Conservation (phyloP, 2,888 invertebrate species). For the Lapara coniferarum region DNA sequence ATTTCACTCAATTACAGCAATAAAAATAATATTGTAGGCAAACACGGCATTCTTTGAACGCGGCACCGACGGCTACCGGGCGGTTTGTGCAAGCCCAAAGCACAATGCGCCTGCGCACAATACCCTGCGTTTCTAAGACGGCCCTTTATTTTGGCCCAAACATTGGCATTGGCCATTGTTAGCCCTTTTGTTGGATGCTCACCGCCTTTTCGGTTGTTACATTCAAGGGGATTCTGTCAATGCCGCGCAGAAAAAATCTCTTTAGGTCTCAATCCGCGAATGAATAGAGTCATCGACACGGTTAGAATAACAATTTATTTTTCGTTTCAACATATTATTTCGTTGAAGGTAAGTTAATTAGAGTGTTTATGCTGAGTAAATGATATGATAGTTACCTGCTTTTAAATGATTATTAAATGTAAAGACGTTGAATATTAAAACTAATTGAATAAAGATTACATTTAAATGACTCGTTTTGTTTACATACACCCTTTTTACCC, state of each 20-base stretch:
- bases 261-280: conserved; percentile 54
- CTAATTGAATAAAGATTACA: not conserved
- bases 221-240: conserved; percentile 64
- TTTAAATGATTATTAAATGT: not conserved
- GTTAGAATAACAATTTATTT: conserved; percentile 53
- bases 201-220: conserved; percentile 80
- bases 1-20: conserved; percentile 76
- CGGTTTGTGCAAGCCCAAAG: conserved; percentile 77
- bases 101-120: conserved; percentile 73
- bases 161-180: conserved; percentile 80
- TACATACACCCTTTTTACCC: not conserved
- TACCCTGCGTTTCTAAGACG: conserved; percentile 66
- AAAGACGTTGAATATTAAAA: not conserved
- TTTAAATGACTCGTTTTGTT: not conserved
- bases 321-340: conserved; percentile 41
- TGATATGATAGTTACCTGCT: conserved; percentile 8
- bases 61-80: conserved; percentile 72
- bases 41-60: conserved; percentile 72
- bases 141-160: conserved; percentile 78
- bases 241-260: conserved; percentile 53
- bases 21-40: conserved; percentile 81
- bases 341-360: conserved; percentile 47
- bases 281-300: conserved; percentile 63
- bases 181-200: conserved; percentile 75
- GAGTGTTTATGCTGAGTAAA: conserved; percentile 13